Base-by-base conservation (phyloP, 2,797 vertebrate genomes). In the Petrocephalus sullivani region DNA sequence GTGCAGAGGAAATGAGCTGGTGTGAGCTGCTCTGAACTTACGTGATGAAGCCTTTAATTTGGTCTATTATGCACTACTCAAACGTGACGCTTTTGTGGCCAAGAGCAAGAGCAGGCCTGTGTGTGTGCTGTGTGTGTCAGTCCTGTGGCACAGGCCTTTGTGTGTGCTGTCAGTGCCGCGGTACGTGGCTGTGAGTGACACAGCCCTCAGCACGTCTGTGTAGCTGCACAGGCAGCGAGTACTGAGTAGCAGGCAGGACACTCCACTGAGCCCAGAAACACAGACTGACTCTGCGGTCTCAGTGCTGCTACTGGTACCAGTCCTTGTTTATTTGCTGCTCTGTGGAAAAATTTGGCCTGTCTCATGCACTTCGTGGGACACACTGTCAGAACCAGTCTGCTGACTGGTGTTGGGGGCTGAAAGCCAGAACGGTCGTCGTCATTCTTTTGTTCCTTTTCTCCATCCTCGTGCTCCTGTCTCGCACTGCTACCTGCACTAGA, bases 401-500 rank as follows among this genome's bases (percentile, higher is more conserved):
- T 78, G 71, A 78, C 67, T 3, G 33, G 33, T 46, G 37, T 46
- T 19, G 7, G 19, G 19, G 41, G 16, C 19, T 41, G 41, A 9
- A 78, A 16, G 37, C 71, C 33, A n/a, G 41, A 49, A 78, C 0
- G 3, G 41, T n/a, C 33, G 2, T 9, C 19, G 14, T 49, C 37
- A 19, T 41, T 78, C 37, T 46, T 78, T 46, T 78, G 71, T 78
- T 46, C 71, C n/a, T 9, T 46, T 49, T 46, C 37, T 78, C 71
- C 19, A n/a, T 46, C n/a, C 71, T 46, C 16, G 2, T 49, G 71
- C 7, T 16, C 71, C 16, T 78, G 41, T 49, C 37, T 78, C 6
- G 10, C 78, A 51, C 56, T 28, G 57, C 28, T 60, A 23, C 95
- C 92, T 60, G 23, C 82, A 12, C 84, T 95, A 96, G 95, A 95